These are phyloP conservation scores for Microcebus tavaratra DNA, from an alignment of 2,113 vertebrate species.

Conservation along the genomic window DNA sequence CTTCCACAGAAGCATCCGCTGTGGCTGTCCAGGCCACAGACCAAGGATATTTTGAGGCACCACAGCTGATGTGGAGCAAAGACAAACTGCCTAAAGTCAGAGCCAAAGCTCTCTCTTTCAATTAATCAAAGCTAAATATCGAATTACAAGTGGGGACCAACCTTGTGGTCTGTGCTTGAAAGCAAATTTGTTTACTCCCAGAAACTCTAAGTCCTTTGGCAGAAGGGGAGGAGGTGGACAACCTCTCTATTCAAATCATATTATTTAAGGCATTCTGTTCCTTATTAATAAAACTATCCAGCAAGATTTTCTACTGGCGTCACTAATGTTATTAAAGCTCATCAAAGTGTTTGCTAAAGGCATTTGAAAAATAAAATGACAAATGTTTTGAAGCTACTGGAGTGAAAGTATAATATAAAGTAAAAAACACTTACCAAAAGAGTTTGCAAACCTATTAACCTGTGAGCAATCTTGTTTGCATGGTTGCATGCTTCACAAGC, in stretches of 20 bases:
- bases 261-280: background rate
- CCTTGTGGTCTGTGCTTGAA: background rate
- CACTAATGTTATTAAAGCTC: background rate
- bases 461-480: slow-evolving; percentile 1
- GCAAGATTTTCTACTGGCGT: background rate
- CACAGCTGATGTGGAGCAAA: background rate
- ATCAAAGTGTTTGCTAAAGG: background rate
- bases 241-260: background rate
- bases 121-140: slow-evolving; percentile 41
- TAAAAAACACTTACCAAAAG: slow-evolving; percentile 28
- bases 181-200: background rate
- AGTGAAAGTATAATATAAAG: slow-evolving; percentile 39
- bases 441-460: slow-evolving; percentile 25
- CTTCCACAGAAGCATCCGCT: background rate
- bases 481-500: background rate
- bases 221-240: background rate
- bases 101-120: slow-evolving; percentile 42
- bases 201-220: background rate
- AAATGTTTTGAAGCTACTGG: background rate
- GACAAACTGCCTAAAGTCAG: background rate
- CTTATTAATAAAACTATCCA: background rate
- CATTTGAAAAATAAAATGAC: slow-evolving; percentile 58
- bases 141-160: background rate
- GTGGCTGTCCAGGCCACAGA: background rate
- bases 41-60: background rate